Conservation (phyloP, 2,113 vertebrate genomes). For the Amphiprion ocellaris region DNA sequence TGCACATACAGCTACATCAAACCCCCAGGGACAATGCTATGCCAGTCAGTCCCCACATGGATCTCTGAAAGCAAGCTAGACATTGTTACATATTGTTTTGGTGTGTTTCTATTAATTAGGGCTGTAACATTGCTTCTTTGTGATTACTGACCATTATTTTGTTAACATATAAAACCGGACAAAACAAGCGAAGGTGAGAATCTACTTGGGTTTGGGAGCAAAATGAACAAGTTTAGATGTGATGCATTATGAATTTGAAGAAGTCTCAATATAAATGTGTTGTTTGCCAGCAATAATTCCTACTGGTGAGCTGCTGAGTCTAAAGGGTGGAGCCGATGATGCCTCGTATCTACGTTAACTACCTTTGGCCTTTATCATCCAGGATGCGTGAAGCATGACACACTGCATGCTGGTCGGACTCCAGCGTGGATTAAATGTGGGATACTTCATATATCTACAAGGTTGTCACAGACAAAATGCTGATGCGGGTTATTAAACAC, state of each 20-base stretch:
- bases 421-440: constrained; percentile 69
- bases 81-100: background rate
- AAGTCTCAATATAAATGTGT: background rate
- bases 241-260: background rate
- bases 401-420: constrained; percentile 57
- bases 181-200: background rate
- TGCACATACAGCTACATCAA: background rate
- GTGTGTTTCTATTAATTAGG: background rate
- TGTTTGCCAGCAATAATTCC: too few species aligned
- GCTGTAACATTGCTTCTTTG: background rate
- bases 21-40: background rate
- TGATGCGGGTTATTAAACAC: constrained; percentile 59
- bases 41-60: background rate
- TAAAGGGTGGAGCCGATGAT: constrained; percentile 1
- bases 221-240: background rate
- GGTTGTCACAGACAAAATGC: constrained; percentile 66
- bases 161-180: background rate
- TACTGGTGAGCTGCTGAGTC: constrained; percentile 14
- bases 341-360: constrained; percentile 39
- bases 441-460: constrained; percentile 62
- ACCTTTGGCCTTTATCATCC: constrained; percentile 63
- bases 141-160: background rate
- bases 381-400: constrained; percentile 66
- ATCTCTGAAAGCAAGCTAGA: background rate
- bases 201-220: background rate